A percentile compares a stretch with the other conserved stretches of the same genome.
phyloP scores from a whole-genome alignment of 1,140 invertebrate species.

The Bombus ignitus region DNA sequence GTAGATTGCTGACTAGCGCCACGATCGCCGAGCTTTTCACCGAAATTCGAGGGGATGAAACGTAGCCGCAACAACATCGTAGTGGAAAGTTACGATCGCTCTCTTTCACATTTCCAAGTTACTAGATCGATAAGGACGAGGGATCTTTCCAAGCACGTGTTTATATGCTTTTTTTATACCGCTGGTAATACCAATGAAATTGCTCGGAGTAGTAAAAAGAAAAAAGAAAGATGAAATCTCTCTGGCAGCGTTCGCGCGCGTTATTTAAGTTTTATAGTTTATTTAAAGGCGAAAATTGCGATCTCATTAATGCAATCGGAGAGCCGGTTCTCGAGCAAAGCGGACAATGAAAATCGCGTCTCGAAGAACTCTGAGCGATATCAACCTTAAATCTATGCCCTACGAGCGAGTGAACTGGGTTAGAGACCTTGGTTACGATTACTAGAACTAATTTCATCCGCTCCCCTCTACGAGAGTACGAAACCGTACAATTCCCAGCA shows the following conservation, averaged over 20 bases:
- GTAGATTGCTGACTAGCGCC: constrained; percentile 28
- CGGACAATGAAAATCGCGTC: background rate
- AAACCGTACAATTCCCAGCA: constrained; percentile 36
- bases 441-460: constrained; percentile 43
- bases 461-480: background rate
- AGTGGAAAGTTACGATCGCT: constrained; percentile 41
- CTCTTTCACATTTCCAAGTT: constrained; percentile 19
- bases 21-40: constrained; percentile 32
- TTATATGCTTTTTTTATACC: background rate
- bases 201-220: background rate
- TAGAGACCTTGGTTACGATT: constrained; percentile 40
- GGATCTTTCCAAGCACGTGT: background rate
- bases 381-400: constrained; percentile 34
- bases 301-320: constrained; percentile 17
- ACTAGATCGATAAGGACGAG: constrained; percentile 1
- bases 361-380: background rate
- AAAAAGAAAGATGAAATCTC: background rate
- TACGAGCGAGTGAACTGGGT: constrained; percentile 31
- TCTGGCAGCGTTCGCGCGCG: background rate
- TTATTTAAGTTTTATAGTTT: background rate
- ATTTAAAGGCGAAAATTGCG: background rate
- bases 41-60: constrained; percentile 30
- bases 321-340: background rate
- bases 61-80: constrained; percentile 34
- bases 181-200: background rate